Conservation (phyloP, 2,113 vertebrate genomes). For the Sinosuthora webbiana region DNA sequence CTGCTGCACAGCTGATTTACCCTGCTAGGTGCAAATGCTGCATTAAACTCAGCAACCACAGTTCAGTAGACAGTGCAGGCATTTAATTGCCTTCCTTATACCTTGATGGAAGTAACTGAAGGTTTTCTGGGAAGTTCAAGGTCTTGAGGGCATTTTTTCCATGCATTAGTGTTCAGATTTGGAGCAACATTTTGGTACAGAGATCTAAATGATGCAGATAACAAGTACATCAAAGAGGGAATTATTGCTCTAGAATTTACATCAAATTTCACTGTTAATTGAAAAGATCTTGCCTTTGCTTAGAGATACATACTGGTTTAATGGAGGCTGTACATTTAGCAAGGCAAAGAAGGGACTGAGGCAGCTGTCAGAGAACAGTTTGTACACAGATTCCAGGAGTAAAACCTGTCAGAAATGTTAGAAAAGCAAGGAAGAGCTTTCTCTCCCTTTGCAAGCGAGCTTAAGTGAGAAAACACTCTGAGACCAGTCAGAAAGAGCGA, state of each 20-base stretch:
- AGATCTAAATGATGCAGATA: neutral
- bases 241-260: neutral
- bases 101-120: neutral
- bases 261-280: neutral
- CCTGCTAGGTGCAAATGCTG: neutral
- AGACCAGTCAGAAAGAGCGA: neutral
- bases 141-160: neutral
- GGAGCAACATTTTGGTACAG: neutral
- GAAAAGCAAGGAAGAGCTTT: neutral
- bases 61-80: neutral
- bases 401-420: neutral
- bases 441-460: neutral
- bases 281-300: neutral
- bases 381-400: neutral
- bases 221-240: neutral
- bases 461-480: neutral
- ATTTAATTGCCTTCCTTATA: neutral
- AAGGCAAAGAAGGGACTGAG: neutral
- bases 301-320: neutral
- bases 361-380: neutral
- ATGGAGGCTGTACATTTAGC: neutral
- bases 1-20: neutral
- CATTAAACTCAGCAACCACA: neutral
- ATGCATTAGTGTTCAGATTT: neutral
- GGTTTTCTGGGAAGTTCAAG: neutral